Base-by-base conservation (phyloP, 2,797 vertebrate genomes). In the Gobionotothen gibberifrons region DNA sequence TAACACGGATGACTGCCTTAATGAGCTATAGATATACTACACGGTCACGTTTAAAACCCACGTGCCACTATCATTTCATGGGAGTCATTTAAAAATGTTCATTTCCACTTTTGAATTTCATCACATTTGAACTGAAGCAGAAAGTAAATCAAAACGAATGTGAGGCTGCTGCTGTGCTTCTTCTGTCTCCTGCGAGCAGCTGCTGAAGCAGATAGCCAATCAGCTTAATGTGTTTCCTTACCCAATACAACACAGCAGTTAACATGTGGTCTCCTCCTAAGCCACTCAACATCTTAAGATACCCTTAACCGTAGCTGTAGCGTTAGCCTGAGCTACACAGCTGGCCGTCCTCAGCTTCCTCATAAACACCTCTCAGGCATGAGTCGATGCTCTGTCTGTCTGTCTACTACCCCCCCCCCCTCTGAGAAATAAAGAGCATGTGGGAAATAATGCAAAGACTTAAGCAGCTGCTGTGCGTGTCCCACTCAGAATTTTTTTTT, bases 11-110 rank as follows among this genome's bases (percentile, higher is more conserved):
- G 84, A 81, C 54, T 74, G 69, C 82, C 69, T 63, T 89, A 85
- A 89, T 85, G 85, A 89, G 84, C 65, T 69, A 56, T 55, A 78
- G 53, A 83, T 83, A 74, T 48, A 79, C 75, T 78, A 66, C 15
- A 55, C 3, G 5, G 60, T 68, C 73, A 75, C 52, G 21, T 74
- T 74, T 75, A 46, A 73, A 72, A 79, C 36, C 65, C 52, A 60
- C 71, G 49, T 9, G 74, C 46, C 58, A n/a, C 79, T 7, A 40
- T 26, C 73, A n/a, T 46, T 53, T 65, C 75, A 87, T 74, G 71
- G 58, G 36, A 69, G 58, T 82, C 3, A 83, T 89, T 81, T 79
- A 15, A 72, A 81, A 84, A 69, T 1, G 5, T 49, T 69, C 19
- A 81, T 81, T 76, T 76, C 51, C 47, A 58, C 70, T 66, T 89